Evolutionary conservation across 2,888 invertebrate species (phyloP).

Genomic region (Nomada goodeniana): DNA sequence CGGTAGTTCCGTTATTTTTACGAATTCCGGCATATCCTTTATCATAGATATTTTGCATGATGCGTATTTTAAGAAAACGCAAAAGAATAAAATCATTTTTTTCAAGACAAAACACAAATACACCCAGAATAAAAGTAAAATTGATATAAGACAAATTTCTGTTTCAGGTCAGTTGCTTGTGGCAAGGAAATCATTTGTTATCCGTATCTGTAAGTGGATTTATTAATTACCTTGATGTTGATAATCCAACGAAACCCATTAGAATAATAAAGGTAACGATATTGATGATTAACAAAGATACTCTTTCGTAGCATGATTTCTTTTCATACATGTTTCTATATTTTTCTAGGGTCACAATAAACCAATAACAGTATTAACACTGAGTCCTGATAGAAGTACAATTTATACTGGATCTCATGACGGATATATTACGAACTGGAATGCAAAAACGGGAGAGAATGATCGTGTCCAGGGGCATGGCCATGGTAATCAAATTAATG

Average conservation of each 20-base stretch:
- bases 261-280: slow-evolving; percentile 90
- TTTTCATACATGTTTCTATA: neutral
- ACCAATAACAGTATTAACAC: slow-evolving; percentile 95
- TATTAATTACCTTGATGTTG: slow-evolving; percentile 96
- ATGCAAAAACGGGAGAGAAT: slow-evolving; percentile 92
- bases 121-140: too few species aligned
- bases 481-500: slow-evolving; percentile 98
- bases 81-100: too few species aligned
- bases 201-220: slow-evolving; percentile 98
- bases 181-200: slow-evolving; percentile 95
- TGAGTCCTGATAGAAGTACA: slow-evolving; percentile 90
- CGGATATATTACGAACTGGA: slow-evolving; percentile 95
- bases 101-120: too few species aligned
- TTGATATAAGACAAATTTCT: neutral
- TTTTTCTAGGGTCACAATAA: slow-evolving; percentile 95
- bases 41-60: too few species aligned
- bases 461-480: slow-evolving; percentile 93
- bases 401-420: slow-evolving; percentile 98
- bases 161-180: slow-evolving; percentile 94
- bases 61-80: too few species aligned
- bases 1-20: too few species aligned
- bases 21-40: too few species aligned
- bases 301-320: neutral
- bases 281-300: too few species aligned
- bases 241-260: slow-evolving; percentile 92